A percentile compares a stretch with the other conserved stretches of the same genome.
These are phyloP conservation scores for Ia io DNA, from an alignment of 2,113 vertebrate genomes.

Conservation along the genomic window DNA sequence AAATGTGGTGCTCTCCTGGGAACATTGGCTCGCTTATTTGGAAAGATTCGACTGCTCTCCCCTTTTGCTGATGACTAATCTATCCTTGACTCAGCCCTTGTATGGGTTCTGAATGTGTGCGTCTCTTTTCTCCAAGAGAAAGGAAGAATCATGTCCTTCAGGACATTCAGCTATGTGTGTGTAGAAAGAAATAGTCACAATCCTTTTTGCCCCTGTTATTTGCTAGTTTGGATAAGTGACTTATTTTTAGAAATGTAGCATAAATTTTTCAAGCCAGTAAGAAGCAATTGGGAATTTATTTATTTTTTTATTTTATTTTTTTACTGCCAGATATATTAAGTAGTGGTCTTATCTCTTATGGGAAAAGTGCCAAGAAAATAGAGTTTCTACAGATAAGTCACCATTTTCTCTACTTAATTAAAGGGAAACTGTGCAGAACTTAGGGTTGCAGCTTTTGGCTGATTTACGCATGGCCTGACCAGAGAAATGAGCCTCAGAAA, in stretches of 20 bases:
- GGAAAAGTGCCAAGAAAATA: conserved; percentile 4
- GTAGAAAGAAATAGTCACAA: not conserved
- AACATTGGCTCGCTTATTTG: not conserved
- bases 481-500: not conserved
- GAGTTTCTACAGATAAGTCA: not conserved
- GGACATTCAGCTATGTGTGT: too few relatives aligned
- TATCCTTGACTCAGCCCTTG: not conserved
- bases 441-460: not conserved
- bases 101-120: not conserved
- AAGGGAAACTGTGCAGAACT: not conserved
- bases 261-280: not conserved
- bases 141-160: not conserved
- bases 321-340: not conserved
- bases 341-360: not conserved
- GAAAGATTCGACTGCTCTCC: not conserved
- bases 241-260: not conserved
- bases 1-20: not conserved
- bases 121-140: conserved; percentile 10
- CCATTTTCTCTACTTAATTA: not conserved
- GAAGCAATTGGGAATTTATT: not conserved
- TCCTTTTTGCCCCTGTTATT: not conserved
- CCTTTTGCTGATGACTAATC: not conserved
- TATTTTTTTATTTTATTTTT: not conserved
- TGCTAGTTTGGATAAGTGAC: not conserved
- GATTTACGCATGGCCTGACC: not conserved